Conservation (phyloP, 2,797 vertebrate genomes). For the Poeciliopsis turneri region DNA sequence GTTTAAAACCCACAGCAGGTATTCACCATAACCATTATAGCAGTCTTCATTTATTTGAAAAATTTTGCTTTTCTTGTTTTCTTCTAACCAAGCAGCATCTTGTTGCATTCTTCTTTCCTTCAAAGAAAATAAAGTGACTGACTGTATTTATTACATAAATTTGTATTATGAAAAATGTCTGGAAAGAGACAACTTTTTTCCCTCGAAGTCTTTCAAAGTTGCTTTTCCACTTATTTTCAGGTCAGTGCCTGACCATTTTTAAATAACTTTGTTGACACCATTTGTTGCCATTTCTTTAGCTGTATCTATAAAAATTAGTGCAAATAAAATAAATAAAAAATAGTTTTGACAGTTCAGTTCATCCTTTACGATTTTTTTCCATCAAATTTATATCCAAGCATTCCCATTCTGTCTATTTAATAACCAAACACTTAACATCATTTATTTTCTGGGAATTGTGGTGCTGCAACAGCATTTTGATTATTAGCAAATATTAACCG, state of each 20-base stretch:
- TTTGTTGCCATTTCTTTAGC: not conserved
- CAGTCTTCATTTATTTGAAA: not conserved
- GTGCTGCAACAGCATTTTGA: not conserved
- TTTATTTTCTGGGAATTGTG: not conserved
- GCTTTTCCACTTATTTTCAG: not conserved
- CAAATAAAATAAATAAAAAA: not conserved
- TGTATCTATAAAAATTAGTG: not conserved
- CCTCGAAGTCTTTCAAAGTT: not conserved
- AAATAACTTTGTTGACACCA: not conserved
- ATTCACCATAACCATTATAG: not conserved
- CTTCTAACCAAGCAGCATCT: not conserved
- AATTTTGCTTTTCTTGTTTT: not conserved
- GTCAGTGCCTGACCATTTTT: not conserved
- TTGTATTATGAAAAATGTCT: not conserved
- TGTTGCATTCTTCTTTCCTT: not conserved
- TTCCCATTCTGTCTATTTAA: not conserved
- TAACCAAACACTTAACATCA: not conserved
- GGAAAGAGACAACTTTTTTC: not conserved
- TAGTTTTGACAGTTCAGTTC: not conserved
- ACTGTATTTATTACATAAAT: too few species aligned
- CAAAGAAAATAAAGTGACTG: too few species aligned
- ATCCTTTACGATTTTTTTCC: not conserved
- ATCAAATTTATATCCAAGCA: not conserved
- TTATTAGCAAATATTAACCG: not conserved
- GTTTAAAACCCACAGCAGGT: not conserved